Percentiles rank a stretch among this genome's conserved stretches.
Evolutionary conservation across 2,113 vertebrate genomes (phyloP).

Genomic region (Uria lomvia): DNA sequence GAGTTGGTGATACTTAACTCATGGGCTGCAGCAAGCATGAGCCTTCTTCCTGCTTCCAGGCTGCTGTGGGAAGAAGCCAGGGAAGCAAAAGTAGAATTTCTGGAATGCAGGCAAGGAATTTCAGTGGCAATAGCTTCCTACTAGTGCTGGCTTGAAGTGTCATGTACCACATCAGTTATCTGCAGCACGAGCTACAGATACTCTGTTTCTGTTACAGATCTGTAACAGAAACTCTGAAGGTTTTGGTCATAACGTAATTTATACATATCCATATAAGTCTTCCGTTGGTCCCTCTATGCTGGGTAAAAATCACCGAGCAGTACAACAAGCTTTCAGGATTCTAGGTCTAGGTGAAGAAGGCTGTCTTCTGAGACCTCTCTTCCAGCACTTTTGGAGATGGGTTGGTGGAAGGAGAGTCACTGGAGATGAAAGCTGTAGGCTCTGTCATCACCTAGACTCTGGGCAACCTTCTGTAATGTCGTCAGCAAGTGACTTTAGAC

Average conservation of each 20-base stretch:
- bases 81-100: not conserved
- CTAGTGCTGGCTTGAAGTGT: not conserved
- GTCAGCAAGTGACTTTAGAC: not conserved
- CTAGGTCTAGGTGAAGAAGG: not conserved
- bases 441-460: not conserved
- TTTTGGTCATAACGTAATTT: not conserved
- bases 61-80: not conserved
- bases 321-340: not conserved
- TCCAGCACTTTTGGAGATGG: not conserved
- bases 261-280: not conserved
- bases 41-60: not conserved
- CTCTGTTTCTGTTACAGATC: not conserved
- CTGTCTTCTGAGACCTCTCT: not conserved
- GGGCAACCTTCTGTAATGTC: not conserved
- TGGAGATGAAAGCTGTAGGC: not conserved
- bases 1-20: not conserved
- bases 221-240: not conserved
- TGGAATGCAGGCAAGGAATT: not conserved
- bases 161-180: not conserved
- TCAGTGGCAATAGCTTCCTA: not conserved
- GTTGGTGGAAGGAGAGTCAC: not conserved
- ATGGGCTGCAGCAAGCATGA: not conserved
- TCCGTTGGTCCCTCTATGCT: not conserved
- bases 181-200: not conserved
- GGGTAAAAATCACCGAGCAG: not conserved